Conservation (phyloP, 2,888 invertebrate genomes). For the Teinopalpus imperialis region DNA sequence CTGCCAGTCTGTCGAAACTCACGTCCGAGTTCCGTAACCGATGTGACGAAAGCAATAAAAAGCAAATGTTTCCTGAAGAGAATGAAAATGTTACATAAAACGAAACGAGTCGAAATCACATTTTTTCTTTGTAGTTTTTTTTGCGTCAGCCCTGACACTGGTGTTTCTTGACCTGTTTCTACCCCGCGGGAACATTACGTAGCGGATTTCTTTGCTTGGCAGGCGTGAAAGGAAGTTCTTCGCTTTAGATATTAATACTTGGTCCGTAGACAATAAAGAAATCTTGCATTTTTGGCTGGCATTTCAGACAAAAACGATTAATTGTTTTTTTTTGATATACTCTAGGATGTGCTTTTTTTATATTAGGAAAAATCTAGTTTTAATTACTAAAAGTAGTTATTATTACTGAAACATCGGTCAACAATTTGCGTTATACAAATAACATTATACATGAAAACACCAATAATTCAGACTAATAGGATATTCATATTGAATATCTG, state of each 20-base stretch:
- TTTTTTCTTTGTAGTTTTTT: constrained; percentile 28
- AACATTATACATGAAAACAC: constrained; percentile 16
- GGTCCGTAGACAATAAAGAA: constrained; percentile 16
- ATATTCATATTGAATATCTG: too few species aligned
- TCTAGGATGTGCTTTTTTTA: too few species aligned
- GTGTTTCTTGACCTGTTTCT: constrained; percentile 67
- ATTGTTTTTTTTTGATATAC: constrained; percentile 23
- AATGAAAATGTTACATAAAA: constrained; percentile 26
- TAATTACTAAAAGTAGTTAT: too few species aligned
- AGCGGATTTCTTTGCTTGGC: constrained; percentile 59
- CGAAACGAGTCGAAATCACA: constrained; percentile 25
- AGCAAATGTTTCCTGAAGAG: constrained; percentile 18
- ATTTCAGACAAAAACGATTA: constrained; percentile 15
- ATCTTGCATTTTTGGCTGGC: constrained; percentile 16
- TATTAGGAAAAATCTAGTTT: too few species aligned
- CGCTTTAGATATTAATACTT: constrained; percentile 43
- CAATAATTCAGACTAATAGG: constrained; percentile 12
- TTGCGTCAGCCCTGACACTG: constrained; percentile 42
- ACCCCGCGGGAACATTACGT: constrained; percentile 54
- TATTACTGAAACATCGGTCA: too few species aligned
- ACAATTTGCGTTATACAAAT: not conserved
- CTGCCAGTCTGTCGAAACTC: constrained; percentile 17
- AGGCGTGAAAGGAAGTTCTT: constrained; percentile 51
- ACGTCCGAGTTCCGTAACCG: constrained; percentile 20
- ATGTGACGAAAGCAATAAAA: constrained; percentile 25